Percentiles rank a stretch among this genome's conserved stretches.
phyloP scores from a whole-genome alignment of 1,140 invertebrate genomes.

The Listronotus oregonensis region DNA sequence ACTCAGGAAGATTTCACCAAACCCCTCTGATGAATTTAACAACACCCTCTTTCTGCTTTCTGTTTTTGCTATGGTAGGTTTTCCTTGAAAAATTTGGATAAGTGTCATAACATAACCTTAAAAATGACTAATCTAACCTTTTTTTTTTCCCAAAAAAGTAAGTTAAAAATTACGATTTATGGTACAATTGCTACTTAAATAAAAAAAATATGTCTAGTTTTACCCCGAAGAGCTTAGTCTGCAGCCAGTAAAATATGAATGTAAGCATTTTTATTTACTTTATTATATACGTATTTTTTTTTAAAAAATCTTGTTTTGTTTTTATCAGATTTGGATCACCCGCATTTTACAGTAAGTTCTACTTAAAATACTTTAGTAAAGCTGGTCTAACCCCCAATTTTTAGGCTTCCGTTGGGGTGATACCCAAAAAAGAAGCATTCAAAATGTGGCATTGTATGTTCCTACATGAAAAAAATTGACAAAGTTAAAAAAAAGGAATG shows the following conservation, averaged over 20 bases:
- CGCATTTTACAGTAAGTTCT: slow-evolving; percentile 91
- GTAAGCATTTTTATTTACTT: slow-evolving; percentile 59
- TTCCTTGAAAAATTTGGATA: too few species aligned
- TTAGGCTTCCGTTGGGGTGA: slow-evolving; percentile 90
- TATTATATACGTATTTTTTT: slow-evolving; percentile 19
- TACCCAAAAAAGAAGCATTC: slow-evolving; percentile 85
- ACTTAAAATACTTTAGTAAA: neutral
- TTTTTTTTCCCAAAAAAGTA: too few species aligned
- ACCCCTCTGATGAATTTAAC: too few species aligned
- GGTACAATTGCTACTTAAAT: neutral
- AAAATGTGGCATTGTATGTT: slow-evolving; percentile 97
- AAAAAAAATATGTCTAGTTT: slow-evolving; percentile 44
- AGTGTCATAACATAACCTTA: too few species aligned
- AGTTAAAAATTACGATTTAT: neutral
- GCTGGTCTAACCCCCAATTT: slow-evolving; percentile 33
- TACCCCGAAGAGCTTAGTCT: slow-evolving; percentile 62
- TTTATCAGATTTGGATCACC: slow-evolving; percentile 92
- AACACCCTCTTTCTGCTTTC: too few species aligned
- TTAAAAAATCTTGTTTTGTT: slow-evolving; percentile 38
- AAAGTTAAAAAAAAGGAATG: slow-evolving; percentile 80
- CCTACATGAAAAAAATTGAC: slow-evolving; percentile 93
- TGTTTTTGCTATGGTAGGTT: too few species aligned
- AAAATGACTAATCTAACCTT: too few species aligned
- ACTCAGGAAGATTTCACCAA: too few species aligned
- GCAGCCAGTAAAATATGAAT: slow-evolving; percentile 69